Percentiles rank a stretch among this genome's conserved stretches.
These are phyloP conservation scores for Acleris cristana DNA, from an alignment of 2,888 invertebrate species.

Conservation along the genomic window DNA sequence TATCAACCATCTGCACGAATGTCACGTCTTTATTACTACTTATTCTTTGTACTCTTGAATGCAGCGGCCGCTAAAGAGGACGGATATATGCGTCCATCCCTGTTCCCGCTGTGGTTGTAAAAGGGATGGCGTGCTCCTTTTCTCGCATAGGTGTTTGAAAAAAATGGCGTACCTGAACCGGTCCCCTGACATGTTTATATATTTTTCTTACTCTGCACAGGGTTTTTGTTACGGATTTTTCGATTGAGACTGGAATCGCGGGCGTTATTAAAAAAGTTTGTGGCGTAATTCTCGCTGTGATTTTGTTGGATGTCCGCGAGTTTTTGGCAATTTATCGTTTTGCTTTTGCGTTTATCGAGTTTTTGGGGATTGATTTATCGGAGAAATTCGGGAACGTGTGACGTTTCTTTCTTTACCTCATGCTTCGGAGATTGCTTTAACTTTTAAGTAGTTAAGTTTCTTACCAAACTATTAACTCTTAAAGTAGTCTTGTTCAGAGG, in stretches of 20 bases:
- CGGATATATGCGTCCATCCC: conserved; percentile 53
- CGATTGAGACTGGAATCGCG: conserved; percentile 78
- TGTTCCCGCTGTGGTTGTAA: conserved; percentile 55
- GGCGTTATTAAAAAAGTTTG: conserved; percentile 81
- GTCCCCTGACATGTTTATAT: conserved; percentile 79
- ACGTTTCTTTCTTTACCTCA: conserved; percentile 29
- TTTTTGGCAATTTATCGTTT: conserved; percentile 59
- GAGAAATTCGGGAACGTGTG: conserved; percentile 21
- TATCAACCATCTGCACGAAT: conserved; percentile 81
- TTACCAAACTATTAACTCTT: conserved; percentile 18
- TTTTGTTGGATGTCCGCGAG: conserved; percentile 62
- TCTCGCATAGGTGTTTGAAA: conserved; percentile 78
- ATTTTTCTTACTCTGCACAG: conserved; percentile 77
- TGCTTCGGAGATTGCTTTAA: conserved; percentile 29
- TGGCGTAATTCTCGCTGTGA: conserved; percentile 69
- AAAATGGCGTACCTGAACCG: conserved; percentile 82
- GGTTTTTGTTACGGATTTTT: conserved; percentile 74
- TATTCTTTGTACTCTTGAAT: conserved; percentile 81
- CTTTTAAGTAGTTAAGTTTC: conserved; percentile 32
- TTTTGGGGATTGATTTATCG: conserved; percentile 40
- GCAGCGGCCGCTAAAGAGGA: conserved; percentile 61
- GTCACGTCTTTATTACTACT: conserved; percentile 82
- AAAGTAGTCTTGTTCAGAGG: not conserved
- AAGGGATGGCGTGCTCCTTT: conserved; percentile 69
- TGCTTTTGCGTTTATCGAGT: conserved; percentile 46